Conservation (phyloP, 2,113 vertebrate species). For the Leucopsar rothschildi region DNA sequence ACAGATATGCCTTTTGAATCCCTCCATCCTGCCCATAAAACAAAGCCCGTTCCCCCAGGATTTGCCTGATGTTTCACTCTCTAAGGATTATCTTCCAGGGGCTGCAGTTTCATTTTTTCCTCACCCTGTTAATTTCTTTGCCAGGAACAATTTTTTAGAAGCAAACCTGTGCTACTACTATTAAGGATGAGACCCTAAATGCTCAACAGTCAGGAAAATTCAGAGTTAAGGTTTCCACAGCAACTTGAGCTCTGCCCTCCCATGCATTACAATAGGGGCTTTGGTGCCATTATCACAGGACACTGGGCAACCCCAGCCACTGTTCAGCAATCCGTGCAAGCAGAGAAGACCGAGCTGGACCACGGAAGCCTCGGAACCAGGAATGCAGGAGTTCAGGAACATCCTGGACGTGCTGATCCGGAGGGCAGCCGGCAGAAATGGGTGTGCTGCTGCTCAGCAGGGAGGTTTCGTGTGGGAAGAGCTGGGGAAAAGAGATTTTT, state of each 20-base stretch:
- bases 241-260: constrained; percentile 19
- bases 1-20: background rate
- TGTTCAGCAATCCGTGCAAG: background rate
- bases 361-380: background rate
- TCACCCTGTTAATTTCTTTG: background rate
- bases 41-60: background rate
- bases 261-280: background rate
- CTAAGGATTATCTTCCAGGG: background rate
- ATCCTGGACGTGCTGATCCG: background rate
- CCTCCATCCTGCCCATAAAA: background rate
- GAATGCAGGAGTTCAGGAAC: background rate
- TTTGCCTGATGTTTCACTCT: background rate
- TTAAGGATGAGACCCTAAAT: background rate
- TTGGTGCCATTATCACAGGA: background rate
- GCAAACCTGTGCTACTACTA: background rate
- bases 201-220: background rate
- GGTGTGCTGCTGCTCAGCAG: background rate
- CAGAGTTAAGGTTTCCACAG: constrained; percentile 47
- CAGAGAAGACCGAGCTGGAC: background rate
- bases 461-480: background rate
- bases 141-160: background rate
- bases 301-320: background rate
- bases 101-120: background rate
- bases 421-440: background rate
- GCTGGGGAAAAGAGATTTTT: background rate